Evolutionary conservation across 2,113 vertebrate species (phyloP), one percentile per base, ranked within the genome.

Genomic region (Stictonetta naevosa): DNA sequence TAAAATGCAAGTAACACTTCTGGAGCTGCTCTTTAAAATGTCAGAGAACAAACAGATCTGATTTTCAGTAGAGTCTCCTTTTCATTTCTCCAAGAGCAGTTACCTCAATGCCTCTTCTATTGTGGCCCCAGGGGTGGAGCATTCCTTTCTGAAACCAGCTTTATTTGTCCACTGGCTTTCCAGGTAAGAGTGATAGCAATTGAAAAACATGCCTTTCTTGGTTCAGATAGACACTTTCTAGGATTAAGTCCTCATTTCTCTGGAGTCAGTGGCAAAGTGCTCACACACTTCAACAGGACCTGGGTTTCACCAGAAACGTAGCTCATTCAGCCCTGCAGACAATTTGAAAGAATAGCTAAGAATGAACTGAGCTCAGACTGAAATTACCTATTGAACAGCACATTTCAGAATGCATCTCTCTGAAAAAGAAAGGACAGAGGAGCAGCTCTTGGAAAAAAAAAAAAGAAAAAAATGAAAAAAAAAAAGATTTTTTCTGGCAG

Each of bases 21-120:
- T 79, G 94, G 80, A 92, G 55, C 81, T 76, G 67, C 26, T 90
- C 17, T 96, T 96, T 96, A 88, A 94, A 90, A 90, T 82, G 13
- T 59, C 28, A 58, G 58, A 91, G 76, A 72, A 87, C 56, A 87
- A 88, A 42, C 25, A 92, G 66, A 80, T 83, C 28, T 67, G 50
- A 55, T 58, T 96, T 80, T 78, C 44, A 60, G 36, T 58, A 42
- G 59, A 44, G n/a, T 83, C 81, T 59, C 31, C 25, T 92, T 90
- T 71, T 40, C 2, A 2, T n/a, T 59, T 82, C 42, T 75, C 9
- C 23, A 44, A 34, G 28, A 82, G 15, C 50, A 82, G 44, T 40
- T 89, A 31, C 44, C 18, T 33, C 2, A 2, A 8, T 44, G 21
- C 16, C 25, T 76, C 88, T 88, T 78, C 21, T 53, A 59, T 19